Percentiles rank a stretch among this genome's conserved stretches.
Evolutionary conservation across 2,888 invertebrate species (phyloP).

Genomic region (Muscina levida): DNA sequence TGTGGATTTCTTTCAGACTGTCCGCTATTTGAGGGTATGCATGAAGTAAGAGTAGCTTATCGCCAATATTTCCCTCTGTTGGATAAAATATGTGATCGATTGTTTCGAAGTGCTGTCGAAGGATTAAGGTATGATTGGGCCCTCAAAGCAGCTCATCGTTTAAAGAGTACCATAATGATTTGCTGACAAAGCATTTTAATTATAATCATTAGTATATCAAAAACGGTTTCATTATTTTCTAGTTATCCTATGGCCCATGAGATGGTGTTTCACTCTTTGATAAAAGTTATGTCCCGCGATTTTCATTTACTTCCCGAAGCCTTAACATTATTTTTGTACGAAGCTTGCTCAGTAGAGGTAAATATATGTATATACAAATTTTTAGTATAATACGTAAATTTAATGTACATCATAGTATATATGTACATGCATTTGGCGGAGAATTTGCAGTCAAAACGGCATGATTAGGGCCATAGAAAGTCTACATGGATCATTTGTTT

Average conservation of each 20-base stretch:
- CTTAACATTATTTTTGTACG: constrained; percentile 49
- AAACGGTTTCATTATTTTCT: too few species aligned
- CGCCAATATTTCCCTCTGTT: constrained; percentile 45
- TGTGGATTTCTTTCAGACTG: constrained; percentile 53
- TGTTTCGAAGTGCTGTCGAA: constrained; percentile 57
- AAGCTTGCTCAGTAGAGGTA: constrained; percentile 57
- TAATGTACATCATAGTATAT: too few species aligned
- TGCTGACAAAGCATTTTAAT: too few species aligned
- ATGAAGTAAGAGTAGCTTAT: constrained; percentile 55
- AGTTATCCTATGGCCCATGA: constrained; percentile 59
- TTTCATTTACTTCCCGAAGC: constrained; percentile 58
- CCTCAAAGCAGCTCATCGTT: too few species aligned
- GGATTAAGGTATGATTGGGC: constrained; percentile 64
- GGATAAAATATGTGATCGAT: constrained; percentile 56
- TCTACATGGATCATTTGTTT: too few species aligned
- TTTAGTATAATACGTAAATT: too few species aligned
- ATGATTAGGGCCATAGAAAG: too few species aligned
- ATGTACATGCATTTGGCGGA: too few species aligned
- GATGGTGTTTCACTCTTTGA: constrained; percentile 45
- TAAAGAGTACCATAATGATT: too few species aligned
- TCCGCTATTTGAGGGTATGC: constrained; percentile 59
- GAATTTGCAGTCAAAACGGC: too few species aligned
- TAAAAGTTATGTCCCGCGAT: constrained; percentile 47
- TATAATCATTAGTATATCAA: too few species aligned
- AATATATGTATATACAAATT: too few species aligned